Base-by-base conservation (phyloP, 2,113 vertebrate genomes). In the Tyrannus savana region DNA sequence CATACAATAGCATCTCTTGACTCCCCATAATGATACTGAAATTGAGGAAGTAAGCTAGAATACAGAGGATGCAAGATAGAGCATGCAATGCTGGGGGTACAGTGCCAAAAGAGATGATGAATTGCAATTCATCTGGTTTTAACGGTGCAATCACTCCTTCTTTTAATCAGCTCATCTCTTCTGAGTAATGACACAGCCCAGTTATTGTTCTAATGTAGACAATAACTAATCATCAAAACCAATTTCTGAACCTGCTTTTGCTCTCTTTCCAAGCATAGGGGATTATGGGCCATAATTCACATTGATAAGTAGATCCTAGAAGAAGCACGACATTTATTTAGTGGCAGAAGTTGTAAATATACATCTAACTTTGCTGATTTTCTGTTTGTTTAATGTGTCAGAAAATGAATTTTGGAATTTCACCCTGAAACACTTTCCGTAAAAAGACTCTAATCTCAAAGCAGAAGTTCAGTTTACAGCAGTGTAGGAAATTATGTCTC, bases 131-230 rank as follows among this genome's bases (percentile, higher is more conserved):
- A 74, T 94, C 63, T 89, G 68, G 19, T 86, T 90, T 93, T 86
- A 95, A 93, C 71, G 75, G 72, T 80, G 77, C 59, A 88, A 47
- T 93, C 82, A 76, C 72, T 86, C 59, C 67, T 87, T 4, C 64
- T 95, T 89, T 77, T 96, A 94, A 95, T 96, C 24, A 1, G 55
- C 58, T 85, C 7, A 68, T 95, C 68, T 95, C 52, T 74, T 86
- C 82, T 42, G 37, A 80, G 37, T 92, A 93, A 92, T 81, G 83
- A 41, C 33, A 77, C 33, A 81, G 90, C 71, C 85, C 78, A 49
- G 60, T 88, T 91, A 44, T 67, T 93, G n/a, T 91, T 93, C 78
- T 77, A 50, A 60, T 68, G 68, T 33, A 77, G 59, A 46, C 53
- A 93, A 41, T 42, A 91, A 66, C 27, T 69, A 56, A 84, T 68